These are phyloP conservation scores for Lepidotrigona ventralis DNA, from an alignment of 1,140 invertebrate species.

Conservation along the genomic window DNA sequence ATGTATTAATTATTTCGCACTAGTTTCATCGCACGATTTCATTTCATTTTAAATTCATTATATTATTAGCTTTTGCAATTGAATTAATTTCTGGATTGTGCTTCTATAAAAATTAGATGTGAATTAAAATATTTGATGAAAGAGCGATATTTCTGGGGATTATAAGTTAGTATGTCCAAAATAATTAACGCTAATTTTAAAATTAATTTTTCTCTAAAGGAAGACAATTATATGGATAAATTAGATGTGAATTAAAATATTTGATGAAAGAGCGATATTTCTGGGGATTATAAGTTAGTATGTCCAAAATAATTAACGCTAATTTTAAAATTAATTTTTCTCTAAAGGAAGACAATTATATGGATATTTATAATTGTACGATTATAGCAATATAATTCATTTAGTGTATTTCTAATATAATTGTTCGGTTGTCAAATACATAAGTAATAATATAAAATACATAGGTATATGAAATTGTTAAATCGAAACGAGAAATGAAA, in stretches of 20 bases:
- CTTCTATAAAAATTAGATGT: not conserved
- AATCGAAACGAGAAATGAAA: not conserved
- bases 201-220: not conserved
- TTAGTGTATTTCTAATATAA: too few species aligned
- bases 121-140: not conserved
- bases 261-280: not conserved
- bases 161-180: not conserved
- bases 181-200: not conserved
- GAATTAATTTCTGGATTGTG: conserved; percentile 1
- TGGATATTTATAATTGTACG: too few species aligned
- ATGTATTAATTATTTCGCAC: not conserved
- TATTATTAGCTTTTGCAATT: conserved; percentile 2
- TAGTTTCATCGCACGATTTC: not conserved
- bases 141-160: not conserved
- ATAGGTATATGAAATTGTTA: not conserved
- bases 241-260: not conserved
- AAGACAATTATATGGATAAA: not conserved
- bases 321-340: not conserved
- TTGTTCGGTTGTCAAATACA: too few species aligned
- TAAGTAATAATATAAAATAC: too few species aligned
- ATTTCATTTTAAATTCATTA: conserved; percentile 1
- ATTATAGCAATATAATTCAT: too few species aligned
- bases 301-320: not conserved
- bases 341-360: not conserved
- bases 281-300: not conserved